Base-by-base conservation (phyloP, 2,797 vertebrate genomes). In the Cyclopterus lumpus region DNA sequence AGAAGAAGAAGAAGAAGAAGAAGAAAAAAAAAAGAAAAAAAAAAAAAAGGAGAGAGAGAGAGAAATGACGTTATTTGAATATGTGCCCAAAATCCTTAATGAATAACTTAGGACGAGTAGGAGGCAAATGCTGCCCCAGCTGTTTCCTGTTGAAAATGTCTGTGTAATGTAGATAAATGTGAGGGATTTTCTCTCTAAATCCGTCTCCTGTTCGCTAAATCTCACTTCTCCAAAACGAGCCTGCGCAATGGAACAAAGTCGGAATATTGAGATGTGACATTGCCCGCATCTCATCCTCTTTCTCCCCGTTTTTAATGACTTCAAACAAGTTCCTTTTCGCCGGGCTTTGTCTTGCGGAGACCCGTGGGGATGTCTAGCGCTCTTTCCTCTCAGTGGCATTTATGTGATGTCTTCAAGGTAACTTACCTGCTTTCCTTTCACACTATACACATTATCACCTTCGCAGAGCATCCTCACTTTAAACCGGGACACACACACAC, bases 131-230 rank as follows among this genome's bases (percentile, higher is more conserved):
- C 96, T 97, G 96, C 95, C 96, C 97, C 97, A 98, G 97, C 97
- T 98, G 98, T 98, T 98, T 99, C 97, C 97, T 98, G 97, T 99
- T 97, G 96, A 97, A 97, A 96, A 97, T 97, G 97, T 97, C 97
- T 97, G 96, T 97, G 97, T 98, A 98, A 97, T 99, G 97, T 97
- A 98, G 97, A 98, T 98, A 97, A 98, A 99, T 99, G 98, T 98
- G 97, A 98, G 97, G 97, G 97, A 95, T 95, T 95, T 98, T 99
- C 97, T 98, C 96, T 97, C 96, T 98, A 98, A 99, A 98, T 98
- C 97, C 97, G 96, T 97, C 96, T 98, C 96, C 97, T 97, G 97
- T 97, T 97, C 96, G 96, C 97, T 97, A 97, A 98, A 98, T 97
- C 97, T 97, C 97, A 97, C 97, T 97, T 97, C 97, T 97, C 93